Conservation (phyloP, 2,113 vertebrate genomes). For the Tyto alba region DNA sequence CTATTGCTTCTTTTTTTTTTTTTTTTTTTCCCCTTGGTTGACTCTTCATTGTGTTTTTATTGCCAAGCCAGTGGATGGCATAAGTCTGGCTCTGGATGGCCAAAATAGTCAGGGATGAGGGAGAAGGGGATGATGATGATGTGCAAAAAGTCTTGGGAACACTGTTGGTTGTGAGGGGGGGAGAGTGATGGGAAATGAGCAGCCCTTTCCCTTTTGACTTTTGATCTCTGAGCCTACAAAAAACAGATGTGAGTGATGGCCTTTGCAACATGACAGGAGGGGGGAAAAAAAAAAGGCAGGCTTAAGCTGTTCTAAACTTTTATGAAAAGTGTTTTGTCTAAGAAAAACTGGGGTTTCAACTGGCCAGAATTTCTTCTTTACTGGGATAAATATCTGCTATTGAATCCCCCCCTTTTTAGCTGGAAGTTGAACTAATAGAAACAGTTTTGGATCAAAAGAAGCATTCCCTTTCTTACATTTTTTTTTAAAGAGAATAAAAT, state of each 20-base stretch:
- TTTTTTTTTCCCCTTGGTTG: not conserved
- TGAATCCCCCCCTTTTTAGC: not conserved
- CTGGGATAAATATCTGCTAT: not conserved
- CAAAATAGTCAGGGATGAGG: not conserved
- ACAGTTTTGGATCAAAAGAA: not conserved
- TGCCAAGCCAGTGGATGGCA: constrained; percentile 22
- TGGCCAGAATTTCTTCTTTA: not conserved
- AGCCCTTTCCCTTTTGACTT: not conserved
- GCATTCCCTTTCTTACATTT: not conserved
- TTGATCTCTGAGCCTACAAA: not conserved
- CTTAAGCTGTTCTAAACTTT: not conserved
- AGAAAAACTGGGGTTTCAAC: not conserved
- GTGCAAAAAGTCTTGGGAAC: not conserved
- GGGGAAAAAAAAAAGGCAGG: accelerated
- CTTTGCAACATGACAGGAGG: not conserved
- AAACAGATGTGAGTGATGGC: not conserved
- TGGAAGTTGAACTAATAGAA: not conserved
- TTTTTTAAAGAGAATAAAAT: not conserved
- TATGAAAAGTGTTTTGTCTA: not conserved
- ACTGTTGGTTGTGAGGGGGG: not conserved
- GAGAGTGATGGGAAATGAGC: not conserved
- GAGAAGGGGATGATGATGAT: not conserved
- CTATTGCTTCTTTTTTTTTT: not conserved
- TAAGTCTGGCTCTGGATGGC: not conserved
- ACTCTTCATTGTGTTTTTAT: constrained; percentile 1